Evolutionary conservation across 2,797 vertebrate genomes (phyloP), one percentile per base, ranked within the genome.

Genomic region (Poecilia wingei): DNA sequence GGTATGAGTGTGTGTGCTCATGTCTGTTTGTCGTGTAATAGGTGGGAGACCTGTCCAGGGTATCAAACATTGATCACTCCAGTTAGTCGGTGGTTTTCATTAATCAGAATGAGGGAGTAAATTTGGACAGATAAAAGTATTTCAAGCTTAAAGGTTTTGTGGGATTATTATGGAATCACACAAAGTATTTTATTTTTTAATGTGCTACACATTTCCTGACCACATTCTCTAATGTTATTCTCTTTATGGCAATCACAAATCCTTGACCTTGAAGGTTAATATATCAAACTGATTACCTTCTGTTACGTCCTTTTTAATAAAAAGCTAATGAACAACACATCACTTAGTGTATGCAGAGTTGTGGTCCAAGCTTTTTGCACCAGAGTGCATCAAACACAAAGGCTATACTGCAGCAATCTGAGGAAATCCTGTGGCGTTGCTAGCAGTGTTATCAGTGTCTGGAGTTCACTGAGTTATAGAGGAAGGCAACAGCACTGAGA

Each of bases 401-500:
- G 10, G 22, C 33, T 82, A 59, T 84, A 49, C 55, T 76, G 75
- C 81, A 77, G 77, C 78, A 86, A 82, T 81, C 75, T 70, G 36
- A 25, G 55, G 41, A 51, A 59, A 33, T 78, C 88, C 90, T 86
- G 28, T 72, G 88, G 91, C 74, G 0, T 77, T 59, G 87, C 90
- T 80, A 72, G 74, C 81, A 80, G 90, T 88, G 77, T 84, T 81
- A 75, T 75, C 79, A 80, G 89, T 88, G 78, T 85, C 75, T 84
- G 81, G 79, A 90, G 86, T 89, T 91, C 85, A 90, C 77, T 92
- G 80, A 90, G 82, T 64, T 47, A 84, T 86, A 53, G 73, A 84
- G 80, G 86, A 86, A 73, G 71, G 80, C 66, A 80, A 78, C 3
- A 16, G 78, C 80, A 81, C 72, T 39, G 82, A 87, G 45, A 81